phyloP scores from a whole-genome alignment of 2,797 vertebrate species.

The Lacerta viridis region DNA sequence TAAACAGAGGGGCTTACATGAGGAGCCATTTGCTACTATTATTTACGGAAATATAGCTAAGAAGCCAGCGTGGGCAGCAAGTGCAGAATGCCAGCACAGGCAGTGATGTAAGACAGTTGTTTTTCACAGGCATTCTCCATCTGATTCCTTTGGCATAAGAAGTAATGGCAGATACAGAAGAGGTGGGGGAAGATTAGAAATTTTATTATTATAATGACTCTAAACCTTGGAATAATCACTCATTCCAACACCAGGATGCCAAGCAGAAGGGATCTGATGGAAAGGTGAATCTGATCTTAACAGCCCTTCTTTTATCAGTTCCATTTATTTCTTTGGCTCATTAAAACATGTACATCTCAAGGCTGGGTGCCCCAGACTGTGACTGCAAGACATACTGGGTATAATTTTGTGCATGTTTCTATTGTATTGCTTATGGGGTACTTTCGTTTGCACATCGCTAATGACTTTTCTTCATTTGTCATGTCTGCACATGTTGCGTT shows the following conservation, averaged over 20 bases:
- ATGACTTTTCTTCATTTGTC: background rate
- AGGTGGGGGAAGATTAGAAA: background rate
- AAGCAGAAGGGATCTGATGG: background rate
- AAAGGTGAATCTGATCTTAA: background rate
- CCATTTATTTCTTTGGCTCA: slow-evolving; percentile 17
- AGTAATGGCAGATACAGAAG: slow-evolving; percentile 33
- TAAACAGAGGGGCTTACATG: background rate
- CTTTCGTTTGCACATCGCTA: background rate
- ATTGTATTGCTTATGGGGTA: background rate
- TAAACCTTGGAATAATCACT: slow-evolving; percentile 21
- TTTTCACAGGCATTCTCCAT: slow-evolving; percentile 21
- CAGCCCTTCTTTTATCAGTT: background rate
- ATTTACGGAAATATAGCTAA: background rate
- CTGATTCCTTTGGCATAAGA: slow-evolving; percentile 16
- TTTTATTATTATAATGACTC: background rate
- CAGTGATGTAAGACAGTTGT: slow-evolving; percentile 35
- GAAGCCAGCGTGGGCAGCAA: slow-evolving; percentile 15
- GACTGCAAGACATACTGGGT: background rate
- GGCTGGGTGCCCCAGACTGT: background rate
- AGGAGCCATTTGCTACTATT: slow-evolving; percentile 3
- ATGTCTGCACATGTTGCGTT: background rate
- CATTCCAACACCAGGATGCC: background rate
- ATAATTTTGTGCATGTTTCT: background rate
- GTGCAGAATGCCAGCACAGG: background rate
- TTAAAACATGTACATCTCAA: background rate